Evolutionary conservation across 2,797 vertebrate genomes (phyloP).

Genomic region (Hapalemur alaotrensis): DNA sequence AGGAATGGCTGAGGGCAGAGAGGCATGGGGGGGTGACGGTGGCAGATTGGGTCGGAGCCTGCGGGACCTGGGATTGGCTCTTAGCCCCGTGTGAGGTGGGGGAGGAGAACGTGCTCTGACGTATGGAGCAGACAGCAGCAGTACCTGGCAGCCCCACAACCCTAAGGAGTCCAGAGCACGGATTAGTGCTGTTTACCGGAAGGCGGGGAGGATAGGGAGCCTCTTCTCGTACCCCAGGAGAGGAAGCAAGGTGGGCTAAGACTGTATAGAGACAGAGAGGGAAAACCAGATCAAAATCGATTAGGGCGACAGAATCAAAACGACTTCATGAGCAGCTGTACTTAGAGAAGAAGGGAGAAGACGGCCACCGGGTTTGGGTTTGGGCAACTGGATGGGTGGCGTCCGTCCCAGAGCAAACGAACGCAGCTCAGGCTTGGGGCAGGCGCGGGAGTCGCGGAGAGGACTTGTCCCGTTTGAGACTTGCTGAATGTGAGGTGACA

Average conservation of each 20-base stretch:
- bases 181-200: background rate
- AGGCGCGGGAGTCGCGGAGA: background rate
- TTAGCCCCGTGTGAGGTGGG: background rate
- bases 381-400: background rate
- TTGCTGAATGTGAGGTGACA: background rate
- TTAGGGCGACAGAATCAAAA: background rate
- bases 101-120: background rate
- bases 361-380: background rate
- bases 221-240: background rate
- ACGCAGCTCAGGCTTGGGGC: background rate
- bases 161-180: background rate
- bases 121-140: background rate
- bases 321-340: background rate
- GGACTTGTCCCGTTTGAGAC: background rate
- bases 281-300: background rate
- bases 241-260: background rate
- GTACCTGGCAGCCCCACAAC: background rate
- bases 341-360: background rate
- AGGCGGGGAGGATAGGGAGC: background rate
- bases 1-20: no score
- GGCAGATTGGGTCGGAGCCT: background rate
- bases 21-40: fast-evolving
- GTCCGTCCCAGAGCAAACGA: background rate
- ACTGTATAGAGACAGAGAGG: background rate
- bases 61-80: background rate